Conservation (phyloP, 2,113 vertebrate species). For the Neogobius melanostomus region DNA sequence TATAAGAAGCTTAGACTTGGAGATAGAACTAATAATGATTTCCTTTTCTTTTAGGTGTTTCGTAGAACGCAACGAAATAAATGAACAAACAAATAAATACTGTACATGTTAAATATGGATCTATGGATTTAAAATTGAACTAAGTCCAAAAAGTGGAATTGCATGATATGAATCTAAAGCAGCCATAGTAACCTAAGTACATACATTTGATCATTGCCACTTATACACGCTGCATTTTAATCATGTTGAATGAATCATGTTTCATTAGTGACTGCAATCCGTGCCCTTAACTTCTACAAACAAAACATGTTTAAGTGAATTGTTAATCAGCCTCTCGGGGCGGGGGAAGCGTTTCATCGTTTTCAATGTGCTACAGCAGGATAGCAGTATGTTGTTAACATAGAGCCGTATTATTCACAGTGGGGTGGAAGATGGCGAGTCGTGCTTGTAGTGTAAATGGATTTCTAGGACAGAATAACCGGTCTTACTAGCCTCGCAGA, state of each 20-base stretch:
- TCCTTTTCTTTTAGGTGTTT: no score
- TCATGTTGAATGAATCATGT: no score
- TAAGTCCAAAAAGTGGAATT: not conserved
- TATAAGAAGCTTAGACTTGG: no score
- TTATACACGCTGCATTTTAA: not conserved
- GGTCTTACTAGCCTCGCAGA: conserved; percentile 50
- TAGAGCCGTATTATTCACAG: conserved; percentile 32
- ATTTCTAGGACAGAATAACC: conserved; percentile 63
- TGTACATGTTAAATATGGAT: no score
- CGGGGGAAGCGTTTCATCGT: conserved; percentile 25
- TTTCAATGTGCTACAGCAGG: conserved; percentile 26
- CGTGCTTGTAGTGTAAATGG: conserved; percentile 40
- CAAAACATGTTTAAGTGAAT: conserved; percentile 27
- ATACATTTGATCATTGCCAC: not conserved
- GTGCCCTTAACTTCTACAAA: conserved; percentile 28
- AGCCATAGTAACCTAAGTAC: not conserved
- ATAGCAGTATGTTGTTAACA: conserved; percentile 17
- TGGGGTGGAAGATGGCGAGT: conserved; percentile 38
- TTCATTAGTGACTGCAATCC: conserved; percentile 20
- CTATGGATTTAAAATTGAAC: not conserved
- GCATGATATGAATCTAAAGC: not conserved
- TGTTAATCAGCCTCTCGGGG: conserved; percentile 32
- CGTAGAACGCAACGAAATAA: no score
- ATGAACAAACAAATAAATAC: no score
- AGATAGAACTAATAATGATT: no score